Base-by-base conservation (phyloP, 2,888 invertebrate genomes). In the Hydrotaea diabolus region DNA sequence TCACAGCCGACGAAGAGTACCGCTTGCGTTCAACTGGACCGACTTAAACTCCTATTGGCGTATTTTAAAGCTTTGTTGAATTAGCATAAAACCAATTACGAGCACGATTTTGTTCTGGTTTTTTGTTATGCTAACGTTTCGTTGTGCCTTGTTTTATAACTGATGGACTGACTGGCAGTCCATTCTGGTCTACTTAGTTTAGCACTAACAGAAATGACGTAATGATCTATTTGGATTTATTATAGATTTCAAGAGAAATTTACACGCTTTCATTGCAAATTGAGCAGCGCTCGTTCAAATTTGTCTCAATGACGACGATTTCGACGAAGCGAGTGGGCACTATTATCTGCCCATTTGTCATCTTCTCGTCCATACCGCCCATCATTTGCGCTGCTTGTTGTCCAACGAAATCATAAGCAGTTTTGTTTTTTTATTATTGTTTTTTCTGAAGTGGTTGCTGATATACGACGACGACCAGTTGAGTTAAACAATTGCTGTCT, bases 181-280 rank as follows among this genome's bases (percentile, higher is more conserved):
- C 62, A 43, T 66, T 66, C 66, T 43, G 15, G 19, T 19, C 21
- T 43, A 31, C 7, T 31, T 31, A 66, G 43, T 66, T 66, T 9
- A 19, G 7, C 31, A 62, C 19, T n/a, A 66, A 36, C n/a, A n/a
- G n/a, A n/a, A 66, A 66, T 66, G 66, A 66, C 66, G 66, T 19
- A 66, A 66, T 66, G 66, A 66, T 66, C 15, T 43, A 66, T 66
- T 43, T 66, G 66, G 39, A 66, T 66, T 66, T 43, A 39, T 39
- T 43, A 66, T 17, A 13, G 66, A n/a, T 69, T 59, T 31, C 49
- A 23, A 72, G 71, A 49, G 71, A 78, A 64, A 64, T 62, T 15
- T 19, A 62, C 26, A 36, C 23, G 26, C 46, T 77, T 69, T 69
- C 19, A 74, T 76, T 79, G 46, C 71, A 19, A 79, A 79, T 81